Conservation (phyloP, 2,888 invertebrate genomes). For the Tenodera sinensis region DNA sequence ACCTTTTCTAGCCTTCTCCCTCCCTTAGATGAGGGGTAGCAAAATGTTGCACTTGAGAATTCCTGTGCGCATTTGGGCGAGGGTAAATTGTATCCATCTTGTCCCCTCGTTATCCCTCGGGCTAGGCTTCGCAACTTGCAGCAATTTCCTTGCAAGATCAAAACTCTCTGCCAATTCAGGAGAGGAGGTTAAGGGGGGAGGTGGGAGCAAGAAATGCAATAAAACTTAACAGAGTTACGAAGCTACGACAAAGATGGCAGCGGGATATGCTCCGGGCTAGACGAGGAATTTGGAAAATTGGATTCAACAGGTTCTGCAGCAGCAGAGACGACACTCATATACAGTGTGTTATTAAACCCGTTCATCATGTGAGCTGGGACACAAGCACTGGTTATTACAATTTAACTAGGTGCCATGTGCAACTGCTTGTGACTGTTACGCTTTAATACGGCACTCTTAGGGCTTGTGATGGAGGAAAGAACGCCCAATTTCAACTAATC, state of each 20-base stretch:
- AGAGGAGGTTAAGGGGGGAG: background rate
- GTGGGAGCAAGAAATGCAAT: background rate
- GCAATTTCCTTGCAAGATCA: background rate
- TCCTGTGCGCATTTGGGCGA: background rate
- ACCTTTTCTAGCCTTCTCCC: too few relatives aligned
- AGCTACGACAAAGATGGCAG: background rate
- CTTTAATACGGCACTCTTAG: too few relatives aligned
- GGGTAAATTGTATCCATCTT: background rate
- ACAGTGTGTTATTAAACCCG: too few relatives aligned
- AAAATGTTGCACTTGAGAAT: background rate
- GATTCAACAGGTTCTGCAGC: background rate
- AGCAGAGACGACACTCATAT: background rate
- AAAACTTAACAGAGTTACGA: background rate
- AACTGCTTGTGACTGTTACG: too few relatives aligned
- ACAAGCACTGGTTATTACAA: too few relatives aligned
- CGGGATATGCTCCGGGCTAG: background rate
- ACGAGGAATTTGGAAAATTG: background rate
- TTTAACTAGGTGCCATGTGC: too few relatives aligned
- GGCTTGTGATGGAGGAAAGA: too few relatives aligned
- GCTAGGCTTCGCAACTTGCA: background rate
- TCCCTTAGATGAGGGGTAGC: too few relatives aligned
- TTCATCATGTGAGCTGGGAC: too few relatives aligned
- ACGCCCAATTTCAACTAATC: too few relatives aligned
- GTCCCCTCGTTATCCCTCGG: background rate
- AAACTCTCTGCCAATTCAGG: background rate